A percentile compares a stretch with the other conserved stretches of the same genome.
These are phyloP conservation scores for Cirrhinus mrigala DNA, from an alignment of 2,797 vertebrate genomes.

Conservation along the genomic window DNA sequence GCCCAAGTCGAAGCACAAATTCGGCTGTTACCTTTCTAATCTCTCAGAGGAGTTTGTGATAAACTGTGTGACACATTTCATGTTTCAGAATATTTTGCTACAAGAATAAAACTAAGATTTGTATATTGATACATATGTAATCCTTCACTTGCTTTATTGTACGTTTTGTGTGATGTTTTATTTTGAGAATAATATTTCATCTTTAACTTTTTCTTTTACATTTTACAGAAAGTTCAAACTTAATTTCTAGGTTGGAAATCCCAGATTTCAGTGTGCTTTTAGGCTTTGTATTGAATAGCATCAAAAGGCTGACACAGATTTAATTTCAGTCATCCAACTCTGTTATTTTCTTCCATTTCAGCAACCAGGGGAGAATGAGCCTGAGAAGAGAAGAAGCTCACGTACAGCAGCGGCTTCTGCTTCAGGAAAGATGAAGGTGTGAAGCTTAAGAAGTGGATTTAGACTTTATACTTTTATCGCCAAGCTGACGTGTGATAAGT, in stretches of 20 bases:
- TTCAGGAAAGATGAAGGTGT: conserved; percentile 80
- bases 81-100: neutral
- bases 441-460: conserved; percentile 29
- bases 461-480: neutral
- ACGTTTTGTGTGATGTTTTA: neutral
- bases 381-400: conserved; percentile 70
- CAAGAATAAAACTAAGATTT: too few species aligned
- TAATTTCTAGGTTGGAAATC: neutral
- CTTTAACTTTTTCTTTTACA: neutral
- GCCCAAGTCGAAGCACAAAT: neutral
- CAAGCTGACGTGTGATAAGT: conserved; percentile 34
- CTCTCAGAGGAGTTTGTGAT: neutral
- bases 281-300: neutral
- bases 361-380: conserved; percentile 65
- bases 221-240: neutral
- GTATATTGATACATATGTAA: neutral
- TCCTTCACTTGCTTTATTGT: neutral
- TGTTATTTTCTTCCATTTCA: conserved; percentile 52
- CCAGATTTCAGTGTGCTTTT: neutral
- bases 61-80: neutral
- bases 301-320: neutral
- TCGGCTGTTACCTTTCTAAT: neutral
- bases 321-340: conserved; percentile 34
- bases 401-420: conserved; percentile 75
- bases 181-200: neutral